Evolutionary conservation across 2,113 vertebrate species (phyloP), one percentile per base, ranked within the genome.

Genomic region (Hemicordylus capensis): DNA sequence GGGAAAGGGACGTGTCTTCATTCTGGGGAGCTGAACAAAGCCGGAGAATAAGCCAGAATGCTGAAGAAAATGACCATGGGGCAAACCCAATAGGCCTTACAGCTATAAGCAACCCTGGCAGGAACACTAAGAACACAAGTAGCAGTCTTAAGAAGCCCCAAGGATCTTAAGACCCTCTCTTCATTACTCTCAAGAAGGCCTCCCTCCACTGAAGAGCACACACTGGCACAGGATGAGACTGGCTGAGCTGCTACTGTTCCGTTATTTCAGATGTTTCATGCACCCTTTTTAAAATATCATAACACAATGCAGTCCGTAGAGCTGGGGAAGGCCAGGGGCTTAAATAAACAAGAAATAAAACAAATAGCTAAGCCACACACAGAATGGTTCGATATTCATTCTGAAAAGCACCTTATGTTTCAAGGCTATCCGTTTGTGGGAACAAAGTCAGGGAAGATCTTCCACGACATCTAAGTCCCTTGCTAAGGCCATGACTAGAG

Each of bases 11-110:
- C 66, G 85, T 84, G 48, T 72, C 87, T 94, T 95, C 75, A 87
- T 90, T 94, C 89, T n/a, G 77, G 70, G 86, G 77, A 88, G 92
- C 90, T 91, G 87, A 75, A 89, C 70, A 76, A 76, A 73, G 85
- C 66, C 89, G 90, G 63, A 34, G 73, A 92, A 95, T 91, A 90
- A 92, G 88, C 28, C 66, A 83, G 92, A 92, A 90, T 83, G 91
- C 64, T 90, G 85, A 82, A 70, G 90, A 73, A 56, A 90, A 92
- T 42, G 59, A 87, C 89, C 91, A 51, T 14, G 39, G 73, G 80
- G 85, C 46, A 85, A 85, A 58, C 15, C 2, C 63, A 56, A 39
- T 44, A 39, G 34, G 54, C 28, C 24, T 11, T 44, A 14, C 26
- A 77, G n/a, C 63, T 44, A 6, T 54, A 56, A 58, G 51, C n/a